Evolutionary conservation across 2,888 invertebrate genomes (phyloP).

Genomic region (Drosophila maculinotata): DNA sequence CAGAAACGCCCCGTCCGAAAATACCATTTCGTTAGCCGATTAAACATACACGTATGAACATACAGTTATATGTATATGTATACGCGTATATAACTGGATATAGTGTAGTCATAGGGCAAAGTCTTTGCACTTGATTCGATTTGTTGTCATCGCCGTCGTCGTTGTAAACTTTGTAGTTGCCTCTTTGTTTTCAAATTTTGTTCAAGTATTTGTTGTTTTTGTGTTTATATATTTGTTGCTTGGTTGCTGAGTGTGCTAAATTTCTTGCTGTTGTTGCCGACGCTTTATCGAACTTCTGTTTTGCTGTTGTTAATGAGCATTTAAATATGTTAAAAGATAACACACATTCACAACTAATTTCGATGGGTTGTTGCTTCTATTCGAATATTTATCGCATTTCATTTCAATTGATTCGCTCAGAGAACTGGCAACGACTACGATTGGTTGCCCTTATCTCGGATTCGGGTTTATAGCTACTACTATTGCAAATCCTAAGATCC

Average conservation of each 20-base stretch:
- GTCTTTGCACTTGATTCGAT: constrained; percentile 68
- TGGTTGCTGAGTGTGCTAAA: constrained; percentile 54
- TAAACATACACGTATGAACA: constrained; percentile 6
- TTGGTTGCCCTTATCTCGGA: constrained; percentile 13
- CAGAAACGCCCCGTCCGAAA: constrained; percentile 7
- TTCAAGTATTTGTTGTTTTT: constrained; percentile 33
- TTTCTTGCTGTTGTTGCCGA: constrained; percentile 28
- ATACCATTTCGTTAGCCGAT: constrained; percentile 8
- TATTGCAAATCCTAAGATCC: neutral
- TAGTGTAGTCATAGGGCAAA: constrained; percentile 79
- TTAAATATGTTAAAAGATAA: constrained; percentile 67
- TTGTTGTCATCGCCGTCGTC: constrained; percentile 60
- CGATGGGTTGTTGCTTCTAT: neutral
- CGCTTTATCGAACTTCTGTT: constrained; percentile 66
- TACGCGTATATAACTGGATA: constrained; percentile 19
- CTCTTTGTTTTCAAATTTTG: constrained; percentile 52
- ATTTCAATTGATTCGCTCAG: constrained; percentile 21
- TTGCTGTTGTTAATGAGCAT: constrained; percentile 53
- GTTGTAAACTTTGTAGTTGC: constrained; percentile 24
- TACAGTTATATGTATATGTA: neutral
- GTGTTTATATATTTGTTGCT: constrained; percentile 37
- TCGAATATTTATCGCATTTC: constrained; percentile 4
- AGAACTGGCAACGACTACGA: constrained; percentile 3
- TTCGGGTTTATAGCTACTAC: neutral
- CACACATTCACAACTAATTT: constrained; percentile 21